A percentile compares a stretch with the other conserved stretches of the same genome.
These are phyloP conservation scores for Lamellibrachia columna DNA, from an alignment of 2,888 invertebrate genomes.

Conservation along the genomic window DNA sequence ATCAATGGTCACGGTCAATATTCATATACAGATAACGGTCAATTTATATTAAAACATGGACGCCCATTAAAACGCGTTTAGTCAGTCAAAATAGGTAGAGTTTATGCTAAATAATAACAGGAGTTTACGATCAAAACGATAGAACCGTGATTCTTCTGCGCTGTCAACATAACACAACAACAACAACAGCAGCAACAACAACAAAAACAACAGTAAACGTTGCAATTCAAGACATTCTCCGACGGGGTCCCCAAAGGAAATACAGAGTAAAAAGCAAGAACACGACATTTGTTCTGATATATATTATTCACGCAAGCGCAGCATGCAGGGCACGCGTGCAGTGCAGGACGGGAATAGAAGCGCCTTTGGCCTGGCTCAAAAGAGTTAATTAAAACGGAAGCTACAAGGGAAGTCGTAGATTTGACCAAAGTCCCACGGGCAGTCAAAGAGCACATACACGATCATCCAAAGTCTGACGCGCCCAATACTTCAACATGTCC, in stretches of 20 bases:
- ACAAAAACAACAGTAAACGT: not conserved
- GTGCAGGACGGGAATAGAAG: not conserved
- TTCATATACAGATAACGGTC: no score
- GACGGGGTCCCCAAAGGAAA: not conserved
- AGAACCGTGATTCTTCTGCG: no score
- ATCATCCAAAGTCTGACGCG: no score
- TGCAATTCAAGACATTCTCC: not conserved
- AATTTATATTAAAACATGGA: no score
- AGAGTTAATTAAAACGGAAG: slow-evolving; percentile 12
- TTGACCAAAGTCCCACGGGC: not conserved
- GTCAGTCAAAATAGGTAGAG: no score
- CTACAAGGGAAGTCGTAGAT: not conserved
- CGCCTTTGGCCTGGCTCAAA: not conserved
- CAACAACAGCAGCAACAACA: no score
- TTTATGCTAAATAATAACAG: no score
- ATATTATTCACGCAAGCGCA: not conserved
- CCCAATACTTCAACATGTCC: no score
- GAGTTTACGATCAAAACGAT: no score
- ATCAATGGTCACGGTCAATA: no score
- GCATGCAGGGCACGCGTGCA: not conserved
- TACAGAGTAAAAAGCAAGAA: not conserved
- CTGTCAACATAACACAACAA: no score
- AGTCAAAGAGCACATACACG: not conserved
- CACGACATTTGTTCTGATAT: not conserved
- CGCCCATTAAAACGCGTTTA: no score